A percentile compares a stretch with the other conserved stretches of the same genome.
These are phyloP conservation scores for Coremacera marginata DNA, from an alignment of 2,888 invertebrate genomes.

Conservation along the genomic window DNA sequence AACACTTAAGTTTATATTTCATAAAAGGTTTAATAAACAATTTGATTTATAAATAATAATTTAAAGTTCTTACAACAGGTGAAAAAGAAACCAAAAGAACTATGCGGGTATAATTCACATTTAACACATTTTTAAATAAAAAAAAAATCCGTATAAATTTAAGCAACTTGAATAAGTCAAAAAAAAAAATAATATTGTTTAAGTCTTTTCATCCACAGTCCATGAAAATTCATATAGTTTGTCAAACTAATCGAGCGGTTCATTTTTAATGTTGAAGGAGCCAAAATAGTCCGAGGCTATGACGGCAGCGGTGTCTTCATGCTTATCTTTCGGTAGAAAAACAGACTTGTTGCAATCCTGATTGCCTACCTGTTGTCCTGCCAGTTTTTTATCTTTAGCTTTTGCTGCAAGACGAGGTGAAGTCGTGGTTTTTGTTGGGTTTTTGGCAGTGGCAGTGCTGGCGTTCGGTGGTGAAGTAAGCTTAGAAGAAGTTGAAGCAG, in stretches of 20 bases:
- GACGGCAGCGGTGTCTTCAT: constrained; percentile 49
- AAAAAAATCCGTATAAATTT: no score
- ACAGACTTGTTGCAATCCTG: not conserved
- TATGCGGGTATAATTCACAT: no score
- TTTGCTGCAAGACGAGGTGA: not conserved
- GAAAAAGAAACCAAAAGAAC: no score
- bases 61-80: no score
- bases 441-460: not conserved
- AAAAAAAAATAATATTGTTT: no score
- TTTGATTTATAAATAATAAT: no score
- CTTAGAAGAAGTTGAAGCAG: not conserved
- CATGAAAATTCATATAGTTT: no score
- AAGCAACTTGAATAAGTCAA: no score
- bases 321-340: not conserved
- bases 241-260: constrained; percentile 52
- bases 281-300: constrained; percentile 55
- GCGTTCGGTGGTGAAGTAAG: not conserved
- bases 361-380: not conserved
- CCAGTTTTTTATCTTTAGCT: not conserved
- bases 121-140: no score
- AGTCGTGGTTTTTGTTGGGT: not conserved
- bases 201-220: no score
- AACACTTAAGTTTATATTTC: no score
- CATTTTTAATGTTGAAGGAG: constrained; percentile 50
- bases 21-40: no score